A percentile compares a stretch with the other conserved stretches of the same genome.
These are phyloP conservation scores for Drosophila pseudotakahashii DNA, from an alignment of 2,888 invertebrate genomes.

Conservation along the genomic window DNA sequence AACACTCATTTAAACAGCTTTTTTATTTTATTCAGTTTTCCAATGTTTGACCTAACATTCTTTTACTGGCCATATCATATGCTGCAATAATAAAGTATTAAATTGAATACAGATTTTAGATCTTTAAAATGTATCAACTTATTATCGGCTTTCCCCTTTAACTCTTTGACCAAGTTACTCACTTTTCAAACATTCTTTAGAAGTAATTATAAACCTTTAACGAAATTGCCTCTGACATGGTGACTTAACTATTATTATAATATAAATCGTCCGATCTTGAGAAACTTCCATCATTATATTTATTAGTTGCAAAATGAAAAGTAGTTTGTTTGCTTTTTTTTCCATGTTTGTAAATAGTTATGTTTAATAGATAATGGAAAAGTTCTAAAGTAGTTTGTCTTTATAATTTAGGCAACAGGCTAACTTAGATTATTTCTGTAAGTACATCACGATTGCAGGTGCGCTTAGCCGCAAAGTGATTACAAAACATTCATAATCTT, in stretches of 20 bases:
- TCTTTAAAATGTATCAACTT: neutral
- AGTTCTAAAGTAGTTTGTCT: neutral
- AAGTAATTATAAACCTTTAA: neutral
- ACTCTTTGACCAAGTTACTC: neutral
- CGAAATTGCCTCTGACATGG: no score
- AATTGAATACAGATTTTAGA: neutral
- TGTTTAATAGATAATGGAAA: neutral
- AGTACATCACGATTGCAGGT: slow-evolving; percentile 27
- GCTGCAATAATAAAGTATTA: neutral
- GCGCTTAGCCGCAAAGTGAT: slow-evolving; percentile 7
- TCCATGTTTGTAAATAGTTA: neutral
- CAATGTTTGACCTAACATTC: neutral
- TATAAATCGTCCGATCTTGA: neutral
- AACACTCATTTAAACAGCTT: neutral
- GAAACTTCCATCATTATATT: neutral
- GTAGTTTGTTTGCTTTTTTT: no score
- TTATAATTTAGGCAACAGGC: neutral
- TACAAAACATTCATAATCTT: slow-evolving; percentile 12
- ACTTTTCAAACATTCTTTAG: neutral
- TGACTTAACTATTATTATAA: no score
- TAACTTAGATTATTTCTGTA: neutral
- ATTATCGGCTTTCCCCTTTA: neutral
- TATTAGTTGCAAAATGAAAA: no score
- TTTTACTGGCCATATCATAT: neutral
- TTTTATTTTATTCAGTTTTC: neutral